These are phyloP conservation scores for Catostomus latipinnis DNA, from an alignment of 2,797 vertebrate species.

Conservation along the genomic window DNA sequence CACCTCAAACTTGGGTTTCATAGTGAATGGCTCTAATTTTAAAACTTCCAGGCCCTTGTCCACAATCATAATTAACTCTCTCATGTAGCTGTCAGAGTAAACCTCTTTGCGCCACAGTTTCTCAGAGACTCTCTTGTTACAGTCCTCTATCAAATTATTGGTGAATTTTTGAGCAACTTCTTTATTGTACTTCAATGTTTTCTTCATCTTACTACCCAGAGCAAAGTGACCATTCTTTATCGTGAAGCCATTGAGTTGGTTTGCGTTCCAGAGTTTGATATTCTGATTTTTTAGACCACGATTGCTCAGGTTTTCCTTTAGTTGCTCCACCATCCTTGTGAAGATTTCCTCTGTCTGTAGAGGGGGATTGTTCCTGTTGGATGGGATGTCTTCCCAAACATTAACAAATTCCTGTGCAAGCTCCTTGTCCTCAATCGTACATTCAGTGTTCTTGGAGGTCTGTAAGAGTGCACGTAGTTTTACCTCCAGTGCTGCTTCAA, in stretches of 20 bases:
- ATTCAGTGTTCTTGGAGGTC: constrained; percentile 62
- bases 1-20: constrained; percentile 72
- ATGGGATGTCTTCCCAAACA: constrained; percentile 71
- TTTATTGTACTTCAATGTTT: constrained; percentile 74
- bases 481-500: constrained; percentile 67
- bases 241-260: constrained; percentile 60
- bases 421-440: constrained; percentile 63
- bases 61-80: constrained; percentile 70
- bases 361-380: constrained; percentile 67
- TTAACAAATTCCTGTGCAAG: constrained; percentile 74
- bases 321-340: constrained; percentile 62
- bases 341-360: constrained; percentile 70
- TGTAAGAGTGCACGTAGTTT: constrained; percentile 67
- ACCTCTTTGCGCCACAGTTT: constrained; percentile 66
- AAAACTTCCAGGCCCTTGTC: constrained; percentile 70
- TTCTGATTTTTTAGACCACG: constrained; percentile 70
- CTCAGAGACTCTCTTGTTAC: constrained; percentile 66
- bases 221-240: constrained; percentile 74
- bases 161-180: constrained; percentile 67
- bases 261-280: constrained; percentile 57
- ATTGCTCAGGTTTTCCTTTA: constrained; percentile 70
- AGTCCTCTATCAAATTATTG: constrained; percentile 65
- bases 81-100: constrained; percentile 75
- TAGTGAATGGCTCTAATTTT: constrained; percentile 64
- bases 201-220: constrained; percentile 72